Evolutionary conservation across 2,797 vertebrate genomes (phyloP).

Genomic region (Hapalemur alaotrensis): DNA sequence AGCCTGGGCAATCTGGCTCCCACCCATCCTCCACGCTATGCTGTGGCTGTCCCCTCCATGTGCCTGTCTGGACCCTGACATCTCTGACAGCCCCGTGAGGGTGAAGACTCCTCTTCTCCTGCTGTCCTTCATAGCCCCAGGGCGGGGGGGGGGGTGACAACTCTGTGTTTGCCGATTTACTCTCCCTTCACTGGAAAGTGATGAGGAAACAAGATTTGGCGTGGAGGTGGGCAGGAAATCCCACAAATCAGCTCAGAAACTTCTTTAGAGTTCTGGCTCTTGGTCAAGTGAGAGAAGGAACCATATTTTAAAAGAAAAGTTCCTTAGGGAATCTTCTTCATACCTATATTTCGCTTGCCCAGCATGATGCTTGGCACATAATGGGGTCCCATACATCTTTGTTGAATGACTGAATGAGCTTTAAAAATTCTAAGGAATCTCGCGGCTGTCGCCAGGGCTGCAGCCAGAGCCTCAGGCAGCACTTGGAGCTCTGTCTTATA

Average conservation of each 20-base stretch:
- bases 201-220: background rate
- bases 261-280: background rate
- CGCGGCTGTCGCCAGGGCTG: background rate
- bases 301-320: background rate
- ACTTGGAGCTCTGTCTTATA: background rate
- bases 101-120: background rate
- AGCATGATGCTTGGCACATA: background rate
- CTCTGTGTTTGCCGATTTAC: background rate
- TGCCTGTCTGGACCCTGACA: too few relatives aligned
- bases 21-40: too few relatives aligned
- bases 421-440: background rate
- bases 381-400: background rate
- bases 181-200: background rate
- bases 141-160: background rate
- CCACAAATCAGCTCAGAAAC: background rate
- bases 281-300: background rate
- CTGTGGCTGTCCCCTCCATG: accelerated
- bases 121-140: accelerated
- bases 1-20: background rate
- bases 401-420: conserved; percentile 45
- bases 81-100: background rate
- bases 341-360: background rate
- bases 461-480: background rate
- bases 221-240: background rate
- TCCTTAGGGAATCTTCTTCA: conserved; percentile 6